Conservation (phyloP, 92 coral and sea anemone species). For the Phenganax marumi region DNA sequence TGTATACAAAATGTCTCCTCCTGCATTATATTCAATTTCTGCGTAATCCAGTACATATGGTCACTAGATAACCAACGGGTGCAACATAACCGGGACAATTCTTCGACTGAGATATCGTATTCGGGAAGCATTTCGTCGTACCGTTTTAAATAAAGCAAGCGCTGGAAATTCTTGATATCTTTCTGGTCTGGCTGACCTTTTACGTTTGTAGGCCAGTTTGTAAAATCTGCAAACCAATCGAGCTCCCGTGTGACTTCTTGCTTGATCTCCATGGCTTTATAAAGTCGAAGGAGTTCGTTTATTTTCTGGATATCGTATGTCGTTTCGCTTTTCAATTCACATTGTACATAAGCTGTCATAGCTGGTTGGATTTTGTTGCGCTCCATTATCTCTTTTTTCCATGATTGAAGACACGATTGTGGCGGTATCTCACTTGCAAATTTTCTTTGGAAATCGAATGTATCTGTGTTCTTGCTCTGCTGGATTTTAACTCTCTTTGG, state of each 20-base stretch:
- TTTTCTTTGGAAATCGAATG: neutral
- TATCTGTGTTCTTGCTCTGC: neutral
- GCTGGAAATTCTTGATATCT: conserved; percentile 4
- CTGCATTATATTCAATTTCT: conserved; percentile 21
- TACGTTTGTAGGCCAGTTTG: neutral
- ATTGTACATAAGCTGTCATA: conserved; percentile 1
- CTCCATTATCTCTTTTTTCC: conserved; percentile 1
- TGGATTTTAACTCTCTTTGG: conserved; percentile 2
- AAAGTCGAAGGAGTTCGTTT: neutral
- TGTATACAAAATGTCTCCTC: conserved; percentile 30
- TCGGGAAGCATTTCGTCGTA: conserved; percentile 13
- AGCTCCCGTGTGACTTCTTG: conserved; percentile 15
- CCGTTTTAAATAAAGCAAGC: neutral
- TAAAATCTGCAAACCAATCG: neutral
- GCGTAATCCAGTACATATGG: conserved; percentile 36
- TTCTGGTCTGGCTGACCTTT: neutral
- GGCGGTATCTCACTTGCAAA: neutral
- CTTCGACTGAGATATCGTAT: conserved; percentile 11
- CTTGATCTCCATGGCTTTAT: conserved; percentile 14
- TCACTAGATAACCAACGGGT: conserved; percentile 44
- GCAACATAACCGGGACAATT: conserved; percentile 35
- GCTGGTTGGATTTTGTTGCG: neutral
- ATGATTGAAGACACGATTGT: neutral
- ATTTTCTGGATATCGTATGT: conserved; percentile 1
- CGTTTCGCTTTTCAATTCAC: neutral